Base-by-base conservation (phyloP, 1,140 invertebrate species). In the Drosophila sproati region DNA sequence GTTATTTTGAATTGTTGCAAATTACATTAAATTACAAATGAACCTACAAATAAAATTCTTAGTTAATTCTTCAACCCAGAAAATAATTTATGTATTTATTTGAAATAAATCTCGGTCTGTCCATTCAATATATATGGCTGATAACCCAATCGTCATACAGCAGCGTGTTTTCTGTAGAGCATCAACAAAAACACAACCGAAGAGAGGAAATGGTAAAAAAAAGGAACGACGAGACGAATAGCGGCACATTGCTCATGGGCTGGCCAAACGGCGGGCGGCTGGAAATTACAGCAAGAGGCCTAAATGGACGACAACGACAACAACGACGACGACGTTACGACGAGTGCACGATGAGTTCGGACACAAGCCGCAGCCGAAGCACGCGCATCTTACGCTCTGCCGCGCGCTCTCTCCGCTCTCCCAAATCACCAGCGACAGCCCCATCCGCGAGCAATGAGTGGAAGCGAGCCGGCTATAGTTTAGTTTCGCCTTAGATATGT, bases 401-500 rank as follows among this genome's bases (percentile, higher is more conserved):
- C 66, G 59, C 77, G 62, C 60, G 52, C 71, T 70, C 72, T 86
- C 63, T 51, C 47, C 57, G 45, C 52, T 68, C 72, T 61, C 28
- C 35, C 10, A 62, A 52, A 8, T 12, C 20, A 8, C 12, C 6
- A 47, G 6, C 34, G 63, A 31, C 20, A 34, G 51, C 7, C n/a
- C 63, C 29, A 59, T n/a, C 28, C 45, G 6, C 29, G 29, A 29
- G 37, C 1, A 12, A 4, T 51, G 29, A 31, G 86, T 79, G 81
- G 61, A 72, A 85, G 75, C 61, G 81, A 73, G 81, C 64, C 77
- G 77, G 85, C 85, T 45, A 85, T 66, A 70, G 68, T 74, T 78
- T 79, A 85, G 76, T 88, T 85, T 75, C 75, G 78, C 78, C 75
- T 70, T 89, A 89, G 78, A 66, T 89, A 89, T 89, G 85, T 89